Base-by-base conservation (phyloP, 1,140 invertebrate species). In the Trichonephila clavipes region DNA sequence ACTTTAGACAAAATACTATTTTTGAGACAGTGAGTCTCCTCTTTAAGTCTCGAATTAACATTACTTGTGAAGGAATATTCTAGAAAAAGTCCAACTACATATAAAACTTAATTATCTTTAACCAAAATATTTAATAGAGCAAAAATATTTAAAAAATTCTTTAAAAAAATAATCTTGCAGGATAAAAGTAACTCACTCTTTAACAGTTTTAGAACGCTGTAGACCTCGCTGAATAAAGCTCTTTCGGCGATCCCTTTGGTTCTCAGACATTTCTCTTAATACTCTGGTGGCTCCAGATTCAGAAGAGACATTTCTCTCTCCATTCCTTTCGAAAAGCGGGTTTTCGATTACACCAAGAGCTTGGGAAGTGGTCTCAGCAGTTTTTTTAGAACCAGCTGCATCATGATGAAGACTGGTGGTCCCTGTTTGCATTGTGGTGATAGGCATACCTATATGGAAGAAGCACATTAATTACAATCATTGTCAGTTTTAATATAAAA, bases 271-370 rank as follows among this genome's bases (percentile, higher is more conserved):
- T 64, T 90, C 83, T 72, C 89, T 88, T 86, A 82, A 61, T 85
- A 90, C 58, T 72, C 83, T 64, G 83, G 89, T 61, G 66, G 66
- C 14, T n/a, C 88, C 69, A 82, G 86, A 94, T 64, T 81, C 62
- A 90, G 87, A 77, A 86, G 82, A 88, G 72, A 72, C 82, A 87
- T 72, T 85, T 58, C 66, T 86, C 58, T 91, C 94, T 34, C 94
- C 44, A 90, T 61, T 90, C 72, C 88, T 72, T 91, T 94, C 94
- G 59, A 94, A 94, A 62, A 94, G 88, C 7, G 94, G 92, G 40
- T 94, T 94, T 94, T 94, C 94, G 66, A 94, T 94, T 91, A 94
- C 87, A 77, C 88, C 94, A 83, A 64, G 88, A 21, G 90, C 90
- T 87, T 87, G 90, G 16, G 90, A 59, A 89, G 94, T 61, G 40